Evolutionary conservation across 2,888 invertebrate genomes (phyloP).

Genomic region (Philopedon plagiatum): DNA sequence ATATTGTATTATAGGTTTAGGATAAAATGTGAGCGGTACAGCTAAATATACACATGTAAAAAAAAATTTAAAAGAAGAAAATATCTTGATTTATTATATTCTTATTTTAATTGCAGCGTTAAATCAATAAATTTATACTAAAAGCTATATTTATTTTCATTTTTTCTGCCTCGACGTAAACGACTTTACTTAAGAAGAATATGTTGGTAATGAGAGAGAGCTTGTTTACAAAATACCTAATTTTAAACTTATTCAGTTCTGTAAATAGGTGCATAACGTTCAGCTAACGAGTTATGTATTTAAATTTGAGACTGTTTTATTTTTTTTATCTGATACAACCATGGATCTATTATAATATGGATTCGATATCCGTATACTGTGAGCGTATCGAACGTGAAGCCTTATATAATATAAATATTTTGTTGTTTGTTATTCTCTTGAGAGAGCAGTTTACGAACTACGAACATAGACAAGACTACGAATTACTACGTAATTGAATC

Average conservation of each 20-base stretch:
- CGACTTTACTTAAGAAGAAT: background rate
- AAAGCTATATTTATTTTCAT: background rate
- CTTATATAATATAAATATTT: too few species aligned
- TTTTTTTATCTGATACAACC: background rate
- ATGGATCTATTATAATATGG: too few species aligned
- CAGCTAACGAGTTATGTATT: background rate
- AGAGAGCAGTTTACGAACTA: too few species aligned
- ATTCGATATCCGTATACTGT: too few species aligned
- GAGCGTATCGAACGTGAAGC: too few species aligned
- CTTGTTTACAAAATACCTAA: background rate
- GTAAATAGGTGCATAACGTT: background rate
- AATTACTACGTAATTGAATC: too few species aligned
- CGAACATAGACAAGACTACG: too few species aligned
- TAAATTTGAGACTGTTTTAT: background rate
- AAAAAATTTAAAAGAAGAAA: background rate
- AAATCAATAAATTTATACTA: conserved; percentile 3
- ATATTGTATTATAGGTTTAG: background rate
- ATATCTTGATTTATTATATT: background rate
- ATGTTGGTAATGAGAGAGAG: background rate
- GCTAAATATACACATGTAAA: background rate
- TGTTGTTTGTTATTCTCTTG: too few species aligned
- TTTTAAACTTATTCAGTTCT: background rate
- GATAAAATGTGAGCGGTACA: too few species aligned
- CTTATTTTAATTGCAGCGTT: background rate
- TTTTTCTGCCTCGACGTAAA: background rate